Percentiles rank a stretch among this genome's conserved stretches.
These are phyloP conservation scores for Neomonachus schauinslandi DNA, from an alignment of 2,113 vertebrate species.

Conservation along the genomic window DNA sequence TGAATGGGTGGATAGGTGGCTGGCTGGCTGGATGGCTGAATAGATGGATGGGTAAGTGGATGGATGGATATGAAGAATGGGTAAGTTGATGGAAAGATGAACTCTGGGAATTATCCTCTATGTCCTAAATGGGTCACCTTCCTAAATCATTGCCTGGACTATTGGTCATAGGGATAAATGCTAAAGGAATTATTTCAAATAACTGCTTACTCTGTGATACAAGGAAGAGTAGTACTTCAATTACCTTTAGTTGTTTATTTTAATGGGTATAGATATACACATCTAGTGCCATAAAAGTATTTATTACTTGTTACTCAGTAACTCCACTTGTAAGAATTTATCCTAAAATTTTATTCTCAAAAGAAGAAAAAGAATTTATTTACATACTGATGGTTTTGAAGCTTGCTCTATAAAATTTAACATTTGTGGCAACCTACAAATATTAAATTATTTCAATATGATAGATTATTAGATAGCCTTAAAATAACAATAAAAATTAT, in stretches of 20 bases:
- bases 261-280: background rate
- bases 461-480: background rate
- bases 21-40: background rate
- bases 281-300: background rate
- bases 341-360: background rate
- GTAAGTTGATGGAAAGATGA: background rate
- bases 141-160: background rate
- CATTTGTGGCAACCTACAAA: background rate
- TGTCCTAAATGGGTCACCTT: background rate
- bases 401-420: slow-evolving; percentile 22
- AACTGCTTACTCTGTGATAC: background rate
- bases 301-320: background rate
- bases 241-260: slow-evolving; percentile 23
- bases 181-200: slow-evolving; percentile 18
- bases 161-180: background rate
- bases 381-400: background rate
- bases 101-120: background rate
- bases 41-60: background rate
- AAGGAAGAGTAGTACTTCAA: background rate
- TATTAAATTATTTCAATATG: slow-evolving; percentile 6
- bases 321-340: background rate
- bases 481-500: slow-evolving; percentile 21
- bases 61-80: background rate
- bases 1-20: background rate
- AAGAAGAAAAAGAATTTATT: background rate